These are phyloP conservation scores for Opisthograptis luteolata DNA, from an alignment of 2,888 invertebrate genomes.

Conservation along the genomic window DNA sequence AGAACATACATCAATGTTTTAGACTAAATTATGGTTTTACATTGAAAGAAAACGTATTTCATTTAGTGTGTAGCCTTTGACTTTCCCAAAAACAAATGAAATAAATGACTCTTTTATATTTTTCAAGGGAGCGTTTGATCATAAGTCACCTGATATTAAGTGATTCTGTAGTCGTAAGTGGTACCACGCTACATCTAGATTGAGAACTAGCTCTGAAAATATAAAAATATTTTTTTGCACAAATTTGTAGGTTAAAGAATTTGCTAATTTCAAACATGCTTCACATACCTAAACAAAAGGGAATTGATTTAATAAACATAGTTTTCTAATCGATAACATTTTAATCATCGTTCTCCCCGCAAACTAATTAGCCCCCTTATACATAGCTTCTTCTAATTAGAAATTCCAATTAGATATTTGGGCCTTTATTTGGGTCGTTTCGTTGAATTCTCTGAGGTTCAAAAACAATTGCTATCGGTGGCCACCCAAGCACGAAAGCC, in stretches of 20 bases:
- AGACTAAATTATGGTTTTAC: no score
- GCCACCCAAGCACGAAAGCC: constrained; percentile 65
- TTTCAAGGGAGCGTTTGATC: no score
- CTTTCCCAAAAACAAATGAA: no score
- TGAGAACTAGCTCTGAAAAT: no score
- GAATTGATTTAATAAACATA: constrained; percentile 27
- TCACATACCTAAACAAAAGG: constrained; percentile 7
- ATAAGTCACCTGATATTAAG: no score
- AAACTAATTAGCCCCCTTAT: constrained; percentile 69
- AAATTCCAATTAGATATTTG: constrained; percentile 83
- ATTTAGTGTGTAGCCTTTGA: no score
- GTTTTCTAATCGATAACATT: constrained; percentile 42
- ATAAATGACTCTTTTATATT: no score
- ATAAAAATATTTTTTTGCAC: no score
- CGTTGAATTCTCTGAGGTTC: constrained; percentile 64
- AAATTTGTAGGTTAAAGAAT: constrained; percentile 1
- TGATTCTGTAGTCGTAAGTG: no score
- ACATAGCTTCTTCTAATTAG: constrained; percentile 67
- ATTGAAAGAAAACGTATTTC: no score
- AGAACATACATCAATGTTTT: no score
- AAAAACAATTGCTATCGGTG: constrained; percentile 77
- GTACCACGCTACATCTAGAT: no score
- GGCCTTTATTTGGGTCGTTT: constrained; percentile 33
- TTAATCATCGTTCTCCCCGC: constrained; percentile 52
- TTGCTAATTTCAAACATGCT: constrained; percentile 1